Evolutionary conservation across 2,888 invertebrate genomes (phyloP).

Genomic region (Chelonus formosanus): DNA sequence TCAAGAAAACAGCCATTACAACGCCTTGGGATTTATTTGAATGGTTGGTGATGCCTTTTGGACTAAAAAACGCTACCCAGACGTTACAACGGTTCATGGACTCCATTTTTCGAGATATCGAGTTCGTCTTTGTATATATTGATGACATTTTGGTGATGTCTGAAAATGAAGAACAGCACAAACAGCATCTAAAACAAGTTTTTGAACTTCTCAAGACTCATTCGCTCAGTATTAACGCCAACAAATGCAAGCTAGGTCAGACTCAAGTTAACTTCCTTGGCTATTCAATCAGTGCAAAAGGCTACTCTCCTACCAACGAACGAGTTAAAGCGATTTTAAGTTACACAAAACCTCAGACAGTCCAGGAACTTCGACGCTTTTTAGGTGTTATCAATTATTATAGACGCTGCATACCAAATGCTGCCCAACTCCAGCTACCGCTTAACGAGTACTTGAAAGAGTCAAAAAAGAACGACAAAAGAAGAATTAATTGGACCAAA

Average conservation of each 20-base stretch:
- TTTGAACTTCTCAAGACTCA: neutral
- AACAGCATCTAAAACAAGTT: neutral
- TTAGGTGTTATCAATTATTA: constrained; percentile 33
- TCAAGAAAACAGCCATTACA: neutral
- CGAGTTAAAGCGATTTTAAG: neutral
- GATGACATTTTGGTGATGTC: neutral
- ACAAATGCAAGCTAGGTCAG: neutral
- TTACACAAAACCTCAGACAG: constrained; percentile 1
- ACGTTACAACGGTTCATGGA: neutral
- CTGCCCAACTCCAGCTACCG: constrained; percentile 23
- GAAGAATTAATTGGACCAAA: constrained; percentile 19
- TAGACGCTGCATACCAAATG: constrained; percentile 19
- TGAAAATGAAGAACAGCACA: too few species aligned
- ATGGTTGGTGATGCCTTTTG: too few species aligned
- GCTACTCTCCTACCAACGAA: neutral
- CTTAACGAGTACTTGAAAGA: constrained; percentile 25
- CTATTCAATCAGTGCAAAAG: neutral
- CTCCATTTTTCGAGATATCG: neutral
- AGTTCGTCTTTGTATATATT: neutral
- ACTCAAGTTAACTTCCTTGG: neutral
- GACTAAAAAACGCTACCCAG: too few species aligned
- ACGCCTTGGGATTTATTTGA: neutral
- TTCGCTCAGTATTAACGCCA: neutral
- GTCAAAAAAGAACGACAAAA: constrained; percentile 33
- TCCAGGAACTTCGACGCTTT: constrained; percentile 24